Evolutionary conservation across 2,797 vertebrate genomes (phyloP).

Genomic region (Spheniscus humboldti): DNA sequence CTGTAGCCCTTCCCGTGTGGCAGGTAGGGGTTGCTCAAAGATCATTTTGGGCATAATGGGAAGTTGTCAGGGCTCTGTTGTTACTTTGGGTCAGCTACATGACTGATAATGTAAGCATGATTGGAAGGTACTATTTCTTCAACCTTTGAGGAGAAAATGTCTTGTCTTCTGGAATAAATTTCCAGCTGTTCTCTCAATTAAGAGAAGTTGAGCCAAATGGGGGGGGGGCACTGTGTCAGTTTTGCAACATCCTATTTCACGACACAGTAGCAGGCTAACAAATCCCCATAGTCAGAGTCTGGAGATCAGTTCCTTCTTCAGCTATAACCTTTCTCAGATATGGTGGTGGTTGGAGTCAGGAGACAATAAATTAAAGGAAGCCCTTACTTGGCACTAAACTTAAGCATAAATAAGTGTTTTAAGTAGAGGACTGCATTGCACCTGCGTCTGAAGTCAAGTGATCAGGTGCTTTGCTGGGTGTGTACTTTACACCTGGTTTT

Average conservation of each 20-base stretch:
- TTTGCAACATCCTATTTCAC: not conserved
- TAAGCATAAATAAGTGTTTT: not conserved
- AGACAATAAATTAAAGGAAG: not conserved
- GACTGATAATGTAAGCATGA: not conserved
- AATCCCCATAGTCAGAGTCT: accelerated
- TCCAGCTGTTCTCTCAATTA: not conserved
- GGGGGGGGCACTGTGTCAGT: not conserved
- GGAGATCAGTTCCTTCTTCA: not conserved
- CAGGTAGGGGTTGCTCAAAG: not conserved
- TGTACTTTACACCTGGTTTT: not conserved
- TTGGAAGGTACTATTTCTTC: not conserved
- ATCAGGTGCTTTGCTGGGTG: not conserved
- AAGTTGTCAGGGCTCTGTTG: not conserved
- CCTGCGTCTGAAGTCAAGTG: not conserved
- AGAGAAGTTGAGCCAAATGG: not conserved
- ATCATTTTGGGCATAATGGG: not conserved
- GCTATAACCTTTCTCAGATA: not conserved
- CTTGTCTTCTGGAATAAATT: not conserved
- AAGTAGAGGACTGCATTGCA: not conserved
- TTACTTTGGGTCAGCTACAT: not conserved
- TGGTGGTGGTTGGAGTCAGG: not conserved
- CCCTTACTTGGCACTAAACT: not conserved
- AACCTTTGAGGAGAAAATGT: not conserved
- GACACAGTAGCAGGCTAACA: not conserved
- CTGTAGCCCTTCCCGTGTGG: too few species aligned